Evolutionary conservation across 2,113 vertebrate genomes (phyloP).

Genomic region (Orthonyx spaldingii): DNA sequence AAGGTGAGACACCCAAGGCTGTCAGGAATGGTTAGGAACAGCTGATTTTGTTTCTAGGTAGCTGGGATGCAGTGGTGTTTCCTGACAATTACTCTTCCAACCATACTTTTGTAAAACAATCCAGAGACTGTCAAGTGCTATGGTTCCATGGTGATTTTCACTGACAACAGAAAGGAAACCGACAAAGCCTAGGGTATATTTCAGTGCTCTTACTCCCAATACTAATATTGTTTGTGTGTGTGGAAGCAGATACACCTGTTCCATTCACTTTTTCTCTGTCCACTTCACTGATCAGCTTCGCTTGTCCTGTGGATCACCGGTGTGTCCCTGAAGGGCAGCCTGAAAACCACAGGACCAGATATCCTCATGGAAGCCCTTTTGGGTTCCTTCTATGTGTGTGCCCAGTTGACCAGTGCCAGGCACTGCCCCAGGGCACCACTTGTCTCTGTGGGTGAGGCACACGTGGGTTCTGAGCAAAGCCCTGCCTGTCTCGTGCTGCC

Average conservation of each 20-base stretch:
- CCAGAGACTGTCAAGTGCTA: not conserved
- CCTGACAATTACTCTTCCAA: not conserved
- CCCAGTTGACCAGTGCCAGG: not conserved
- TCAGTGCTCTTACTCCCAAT: not conserved
- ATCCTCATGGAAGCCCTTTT: not conserved
- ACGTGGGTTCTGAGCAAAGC: not conserved
- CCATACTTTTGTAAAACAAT: not conserved
- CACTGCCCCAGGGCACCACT: not conserved
- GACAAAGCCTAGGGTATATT: not conserved
- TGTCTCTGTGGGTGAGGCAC: not conserved
- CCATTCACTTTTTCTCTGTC: not conserved
- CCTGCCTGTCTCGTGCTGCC: rapidly evolving
- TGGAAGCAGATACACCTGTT: not conserved
- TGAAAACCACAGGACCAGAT: not conserved
- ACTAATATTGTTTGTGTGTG: rapidly evolving
- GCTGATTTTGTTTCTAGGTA: not conserved
- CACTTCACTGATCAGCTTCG: not conserved
- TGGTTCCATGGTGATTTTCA: not conserved
- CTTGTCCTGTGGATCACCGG: not conserved
- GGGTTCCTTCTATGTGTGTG: not conserved
- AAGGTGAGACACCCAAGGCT: not conserved
- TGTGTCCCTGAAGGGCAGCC: not conserved
- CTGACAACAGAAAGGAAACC: not conserved
- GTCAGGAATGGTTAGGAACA: not conserved
- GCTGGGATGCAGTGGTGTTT: not conserved